These are phyloP conservation scores for Bujurquina vittata DNA, from an alignment of 2,113 vertebrate species.

Conservation along the genomic window DNA sequence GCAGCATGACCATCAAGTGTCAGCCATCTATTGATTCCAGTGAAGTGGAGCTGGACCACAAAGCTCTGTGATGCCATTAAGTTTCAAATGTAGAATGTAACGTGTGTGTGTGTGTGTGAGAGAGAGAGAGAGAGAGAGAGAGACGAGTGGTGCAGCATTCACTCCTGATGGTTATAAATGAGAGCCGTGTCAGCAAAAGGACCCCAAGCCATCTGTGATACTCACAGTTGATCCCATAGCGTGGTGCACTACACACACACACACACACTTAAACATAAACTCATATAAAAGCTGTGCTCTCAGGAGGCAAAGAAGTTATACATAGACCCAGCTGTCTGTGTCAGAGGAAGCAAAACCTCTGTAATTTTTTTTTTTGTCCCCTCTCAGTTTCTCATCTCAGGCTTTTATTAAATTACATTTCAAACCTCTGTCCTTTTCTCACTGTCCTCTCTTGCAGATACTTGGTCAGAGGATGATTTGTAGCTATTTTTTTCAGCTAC, in stretches of 20 bases:
- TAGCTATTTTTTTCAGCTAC: background rate
- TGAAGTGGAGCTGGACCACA: conserved; percentile 54
- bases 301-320: background rate
- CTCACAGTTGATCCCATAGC: conserved; percentile 56
- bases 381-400: background rate
- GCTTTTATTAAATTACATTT: background rate
- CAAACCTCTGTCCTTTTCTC: background rate
- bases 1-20: conserved; percentile 58
- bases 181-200: conserved; percentile 64
- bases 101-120: conserved; percentile 16
- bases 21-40: conserved; percentile 43
- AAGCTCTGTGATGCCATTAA: conserved; percentile 45
- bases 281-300: conserved; percentile 9
- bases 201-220: conserved; percentile 77
- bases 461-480: background rate
- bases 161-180: conserved; percentile 77
- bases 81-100: conserved; percentile 68
- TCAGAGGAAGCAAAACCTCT: background rate
- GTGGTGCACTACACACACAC: background rate
- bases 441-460: background rate
- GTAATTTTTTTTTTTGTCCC: background rate
- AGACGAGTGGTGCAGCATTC: conserved; percentile 45
- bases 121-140: background rate
- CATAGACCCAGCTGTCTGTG: background rate
- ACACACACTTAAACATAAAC: conserved; percentile 10